phyloP scores from a whole-genome alignment of 2,113 vertebrate genomes.

The Drymodes brunneopygia region DNA sequence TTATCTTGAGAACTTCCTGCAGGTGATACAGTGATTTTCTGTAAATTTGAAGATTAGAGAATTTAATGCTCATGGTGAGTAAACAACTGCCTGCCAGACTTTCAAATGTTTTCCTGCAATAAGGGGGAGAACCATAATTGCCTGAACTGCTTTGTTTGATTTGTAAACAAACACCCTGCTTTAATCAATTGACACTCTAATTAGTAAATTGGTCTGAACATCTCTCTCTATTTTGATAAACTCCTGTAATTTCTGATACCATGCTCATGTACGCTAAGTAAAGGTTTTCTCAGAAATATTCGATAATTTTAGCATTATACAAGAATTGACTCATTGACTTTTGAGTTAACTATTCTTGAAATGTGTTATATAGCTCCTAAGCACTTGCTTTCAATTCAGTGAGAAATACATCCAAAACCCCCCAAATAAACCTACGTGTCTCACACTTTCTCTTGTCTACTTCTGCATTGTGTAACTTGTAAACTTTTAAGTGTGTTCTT shows the following conservation, averaged over 20 bases:
- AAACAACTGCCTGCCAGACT: background rate
- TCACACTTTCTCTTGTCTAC: too few relatives aligned
- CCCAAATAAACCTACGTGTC: accelerated
- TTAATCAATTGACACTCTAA: background rate
- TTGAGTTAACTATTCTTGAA: background rate
- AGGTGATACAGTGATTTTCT: background rate
- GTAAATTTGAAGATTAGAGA: background rate
- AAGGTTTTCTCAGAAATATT: background rate
- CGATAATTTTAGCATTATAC: background rate
- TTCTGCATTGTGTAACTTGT: background rate
- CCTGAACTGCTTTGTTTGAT: background rate
- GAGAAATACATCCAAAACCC: background rate
- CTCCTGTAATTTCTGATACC: background rate
- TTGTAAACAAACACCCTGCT: background rate
- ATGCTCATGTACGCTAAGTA: background rate
- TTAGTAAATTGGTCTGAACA: background rate
- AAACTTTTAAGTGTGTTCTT: background rate
- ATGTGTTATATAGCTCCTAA: accelerated
- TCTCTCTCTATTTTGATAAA: background rate
- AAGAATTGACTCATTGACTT: background rate
- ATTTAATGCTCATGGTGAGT: background rate
- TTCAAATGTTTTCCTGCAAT: background rate
- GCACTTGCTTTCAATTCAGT: background rate
- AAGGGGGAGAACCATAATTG: background rate
- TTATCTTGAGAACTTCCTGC: background rate